Evolutionary conservation across 1,140 invertebrate genomes (phyloP).

Genomic region (Euwallacea similis): DNA sequence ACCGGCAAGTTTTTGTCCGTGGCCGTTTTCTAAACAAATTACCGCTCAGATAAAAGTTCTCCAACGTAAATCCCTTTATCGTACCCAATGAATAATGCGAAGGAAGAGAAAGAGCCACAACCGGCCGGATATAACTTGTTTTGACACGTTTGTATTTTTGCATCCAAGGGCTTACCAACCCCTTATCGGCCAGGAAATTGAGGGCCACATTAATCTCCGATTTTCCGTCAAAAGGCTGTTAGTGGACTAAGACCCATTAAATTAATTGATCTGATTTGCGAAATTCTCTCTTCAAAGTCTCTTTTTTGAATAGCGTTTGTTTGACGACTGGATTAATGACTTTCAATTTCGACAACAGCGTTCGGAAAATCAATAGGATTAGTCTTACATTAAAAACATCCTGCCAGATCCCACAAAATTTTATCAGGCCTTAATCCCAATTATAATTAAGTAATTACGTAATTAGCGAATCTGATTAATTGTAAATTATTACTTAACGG

Average conservation of each 20-base stretch:
- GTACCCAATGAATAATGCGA: conserved; percentile 52
- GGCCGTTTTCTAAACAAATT: conserved; percentile 54
- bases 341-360: conserved; percentile 15
- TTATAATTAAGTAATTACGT: no score
- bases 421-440: no score
- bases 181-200: conserved; percentile 21
- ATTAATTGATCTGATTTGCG: conserved; percentile 32
- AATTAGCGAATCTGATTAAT: no score
- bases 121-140: conserved; percentile 33
- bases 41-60: conserved; percentile 53
- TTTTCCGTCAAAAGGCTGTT: conserved; percentile 30
- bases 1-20: conserved; percentile 41
- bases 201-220: conserved; percentile 30
- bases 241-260: conserved; percentile 27
- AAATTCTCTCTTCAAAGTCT: conserved; percentile 15
- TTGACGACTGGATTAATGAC: conserved; percentile 29
- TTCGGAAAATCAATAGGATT: neutral
- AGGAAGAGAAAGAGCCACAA: conserved; percentile 32
- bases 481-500: no score
- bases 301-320: conserved; percentile 17
- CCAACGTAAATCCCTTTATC: conserved; percentile 52
- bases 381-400: no score
- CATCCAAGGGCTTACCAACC: conserved; percentile 11
- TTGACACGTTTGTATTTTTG: conserved; percentile 28
- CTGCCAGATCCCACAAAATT: no score